phyloP scores from a whole-genome alignment of 2,797 vertebrate species.

The Trematomus bernacchii region DNA sequence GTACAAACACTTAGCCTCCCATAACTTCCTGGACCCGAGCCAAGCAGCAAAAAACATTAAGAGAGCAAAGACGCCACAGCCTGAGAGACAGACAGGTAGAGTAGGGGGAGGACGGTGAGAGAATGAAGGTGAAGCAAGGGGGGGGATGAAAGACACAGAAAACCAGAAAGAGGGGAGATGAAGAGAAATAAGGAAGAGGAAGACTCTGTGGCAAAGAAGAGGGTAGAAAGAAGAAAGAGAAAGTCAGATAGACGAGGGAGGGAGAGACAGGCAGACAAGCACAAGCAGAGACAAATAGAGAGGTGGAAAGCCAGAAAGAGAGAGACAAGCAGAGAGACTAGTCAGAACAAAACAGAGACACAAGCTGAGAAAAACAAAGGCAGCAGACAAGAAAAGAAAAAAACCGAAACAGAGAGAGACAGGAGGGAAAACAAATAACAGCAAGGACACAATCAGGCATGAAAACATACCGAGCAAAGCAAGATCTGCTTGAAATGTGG shows the following conservation, averaged over 20 bases:
- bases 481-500: conserved; percentile 1
- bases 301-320: conserved; percentile 13
- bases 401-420: conserved; percentile 1
- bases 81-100: conserved; percentile 39
- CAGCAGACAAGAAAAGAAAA: conserved; percentile 9
- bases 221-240: not conserved
- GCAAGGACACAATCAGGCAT: not conserved
- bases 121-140: conserved; percentile 13
- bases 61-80: conserved; percentile 33
- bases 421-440: not conserved
- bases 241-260: not conserved
- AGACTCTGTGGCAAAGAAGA: conserved; percentile 6
- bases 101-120: conserved; percentile 34
- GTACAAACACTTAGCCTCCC: conserved; percentile 46
- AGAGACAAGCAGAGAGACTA: conserved; percentile 19
- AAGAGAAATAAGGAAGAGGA: conserved; percentile 12
- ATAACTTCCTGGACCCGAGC: conserved; percentile 61
- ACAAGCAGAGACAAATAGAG: not conserved
- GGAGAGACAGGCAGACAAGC: conserved; percentile 10
- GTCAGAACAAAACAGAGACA: conserved; percentile 33
- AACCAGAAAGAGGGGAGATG: not conserved
- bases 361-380: conserved; percentile 14
- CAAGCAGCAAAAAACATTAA: conserved; percentile 49
- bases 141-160: conserved; percentile 7
- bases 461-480: not conserved